Evolutionary conservation across 2,113 vertebrate species (phyloP).

Genomic region (Pelecanus crispus): DNA sequence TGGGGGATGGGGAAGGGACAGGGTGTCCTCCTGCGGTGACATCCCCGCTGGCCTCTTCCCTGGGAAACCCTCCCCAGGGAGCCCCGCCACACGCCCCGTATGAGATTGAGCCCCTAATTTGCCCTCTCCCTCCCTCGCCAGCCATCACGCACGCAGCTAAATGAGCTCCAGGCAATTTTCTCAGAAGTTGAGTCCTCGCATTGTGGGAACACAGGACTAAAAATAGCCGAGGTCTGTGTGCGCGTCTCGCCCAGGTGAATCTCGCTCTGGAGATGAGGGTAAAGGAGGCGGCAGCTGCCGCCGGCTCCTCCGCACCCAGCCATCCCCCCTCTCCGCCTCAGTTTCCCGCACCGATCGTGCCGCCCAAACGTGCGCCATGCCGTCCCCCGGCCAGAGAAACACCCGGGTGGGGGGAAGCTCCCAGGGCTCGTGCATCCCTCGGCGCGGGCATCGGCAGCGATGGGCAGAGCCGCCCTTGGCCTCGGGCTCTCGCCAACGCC

Average conservation of each 20-base stretch:
- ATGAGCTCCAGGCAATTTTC: slow-evolving; percentile 35
- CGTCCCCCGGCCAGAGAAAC: background rate
- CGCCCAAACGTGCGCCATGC: rapidly evolving
- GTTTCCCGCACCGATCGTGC: background rate
- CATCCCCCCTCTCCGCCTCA: background rate
- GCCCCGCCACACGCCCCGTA: rapidly evolving
- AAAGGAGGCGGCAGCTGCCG: background rate
- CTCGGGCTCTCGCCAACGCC: rapidly evolving
- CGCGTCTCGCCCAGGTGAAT: background rate
- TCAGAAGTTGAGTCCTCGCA: background rate
- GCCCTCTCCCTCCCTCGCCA: background rate
- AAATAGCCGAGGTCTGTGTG: background rate
- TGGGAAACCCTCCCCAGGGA: background rate
- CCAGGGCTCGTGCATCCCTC: rapidly evolving
- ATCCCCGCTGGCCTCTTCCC: rapidly evolving
- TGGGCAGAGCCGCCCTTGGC: rapidly evolving
- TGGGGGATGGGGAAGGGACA: rapidly evolving
- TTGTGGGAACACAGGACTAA: background rate
- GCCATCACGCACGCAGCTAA: background rate
- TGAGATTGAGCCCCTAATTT: background rate
- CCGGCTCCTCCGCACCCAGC: background rate
- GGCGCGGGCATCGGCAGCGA: rapidly evolving
- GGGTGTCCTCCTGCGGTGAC: background rate
- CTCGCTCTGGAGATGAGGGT: background rate
- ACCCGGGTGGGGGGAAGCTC: rapidly evolving